Base-by-base conservation (phyloP, 2,888 invertebrate species). In the Glyphotaelius pellucidus region DNA sequence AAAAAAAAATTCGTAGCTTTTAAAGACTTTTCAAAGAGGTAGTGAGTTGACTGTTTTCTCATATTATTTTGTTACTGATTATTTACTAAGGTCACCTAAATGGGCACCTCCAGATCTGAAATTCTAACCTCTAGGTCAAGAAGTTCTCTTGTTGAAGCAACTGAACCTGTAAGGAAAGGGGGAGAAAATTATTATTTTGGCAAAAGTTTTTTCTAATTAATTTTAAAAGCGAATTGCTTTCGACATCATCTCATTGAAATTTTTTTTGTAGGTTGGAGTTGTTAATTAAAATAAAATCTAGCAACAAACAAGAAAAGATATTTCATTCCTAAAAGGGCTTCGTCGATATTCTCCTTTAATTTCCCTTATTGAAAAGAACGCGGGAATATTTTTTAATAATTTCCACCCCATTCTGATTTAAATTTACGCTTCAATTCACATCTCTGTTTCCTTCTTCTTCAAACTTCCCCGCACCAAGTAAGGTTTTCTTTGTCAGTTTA, bases 401-500 rank as follows among this genome's bases (percentile, higher is more conserved):
- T 89, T 80, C 38, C 80, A 89, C 80, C 89, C 89, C 80, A 79
- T 38, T 80, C 80, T 89, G 89, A 89, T 89, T 89, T 89, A 80
- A 89, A 89, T 89, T 89, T 89, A 38, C 89, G 80, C 80, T 67
- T 89, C 80, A 89, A 35, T 89, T 89, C 89, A 89, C 89, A 89
- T 79, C 80, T 52, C 79, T 80, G 80, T 89, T 80, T 80, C 89
- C 80, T n/a, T 89, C 89, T 89, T 67, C 80, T 80, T 89, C 80
- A 79, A 80, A 89, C 80, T 80, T 89, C 80, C 88, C 80, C 80
- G 80, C 80, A 52, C 89, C 80, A 80, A 89, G 80, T 89, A 32
- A 80, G 79, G 80, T 35, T 80, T 89, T 89, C 89, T 89, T 89
- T 89, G 89, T 89, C 89, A 89, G 89, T 89, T 89, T 89, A 80